Evolutionary conservation across 2,888 invertebrate genomes (phyloP), one percentile per base, ranked within the genome.

Genomic region (Andrena bicolor): DNA sequence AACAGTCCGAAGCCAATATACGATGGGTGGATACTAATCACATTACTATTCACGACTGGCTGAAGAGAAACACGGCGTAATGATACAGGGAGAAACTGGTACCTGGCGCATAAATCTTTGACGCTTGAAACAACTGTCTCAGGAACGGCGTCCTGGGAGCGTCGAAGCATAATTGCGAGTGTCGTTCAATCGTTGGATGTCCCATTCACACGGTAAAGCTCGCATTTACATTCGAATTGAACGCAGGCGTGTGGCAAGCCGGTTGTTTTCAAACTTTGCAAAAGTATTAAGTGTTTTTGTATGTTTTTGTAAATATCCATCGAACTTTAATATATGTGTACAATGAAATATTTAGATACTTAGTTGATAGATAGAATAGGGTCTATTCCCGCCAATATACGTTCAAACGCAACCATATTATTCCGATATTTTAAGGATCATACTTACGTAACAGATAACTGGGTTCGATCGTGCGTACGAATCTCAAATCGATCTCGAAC

Each of bases 1-100:
- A 98, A 91, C 96, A 96, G 70, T 96, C 97, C 0, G 96, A 97
- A 86, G 96, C 97, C 3, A 98, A 98, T 92, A 96, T 98, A 0
- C 95, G 96, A 85, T 99, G 98, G 98, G 96, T 97, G 95, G 95
- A 96, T 70, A 95, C 95, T 64, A 97, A 98, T 94, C 97, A 97
- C 91, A 94, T 95, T 71, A 95, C 95, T 2, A 97, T 98, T 79
- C 95, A 96, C 2, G 94, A 96, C 48, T 98, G 98, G 98, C 94
- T 98, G 10, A 86, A 89, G 13, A 89, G 86, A 72, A 91, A 91
- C 74, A 89, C 90, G 6, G 88, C 88, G 76, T 92, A 90, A 86
- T 80, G 7, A 48, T 30, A 7, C 8, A 48, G 26, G 1, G 0
- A 4, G 28, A 48, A 41, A 66, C 28, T 16, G 13, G n/a, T 32